phyloP scores from a whole-genome alignment of 2,888 invertebrate genomes.

The Mythimna albipuncta region DNA sequence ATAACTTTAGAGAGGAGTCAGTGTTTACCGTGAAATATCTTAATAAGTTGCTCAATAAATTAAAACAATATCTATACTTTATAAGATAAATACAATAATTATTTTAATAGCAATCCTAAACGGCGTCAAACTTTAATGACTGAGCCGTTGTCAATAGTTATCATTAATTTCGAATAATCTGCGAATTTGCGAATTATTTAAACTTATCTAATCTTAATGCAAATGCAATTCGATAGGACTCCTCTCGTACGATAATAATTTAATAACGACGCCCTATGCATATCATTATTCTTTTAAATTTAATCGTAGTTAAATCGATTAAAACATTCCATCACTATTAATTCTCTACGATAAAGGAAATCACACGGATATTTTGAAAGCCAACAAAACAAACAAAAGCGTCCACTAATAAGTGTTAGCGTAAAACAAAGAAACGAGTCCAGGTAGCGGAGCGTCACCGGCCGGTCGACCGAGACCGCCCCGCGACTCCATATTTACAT shows the following conservation, averaged over 20 bases:
- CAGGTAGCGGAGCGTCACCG: conserved; percentile 69
- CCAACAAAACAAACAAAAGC: conserved; percentile 89
- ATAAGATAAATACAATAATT: conserved; percentile 65
- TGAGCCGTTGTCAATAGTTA: conserved; percentile 48
- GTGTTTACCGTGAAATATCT: conserved; percentile 66
- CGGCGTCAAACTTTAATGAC: conserved; percentile 41
- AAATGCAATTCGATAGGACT: conserved; percentile 62
- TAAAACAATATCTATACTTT: conserved; percentile 67
- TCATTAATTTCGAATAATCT: conserved; percentile 58
- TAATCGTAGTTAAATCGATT: conserved; percentile 78
- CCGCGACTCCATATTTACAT: conserved; percentile 75
- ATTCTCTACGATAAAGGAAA: conserved; percentile 85
- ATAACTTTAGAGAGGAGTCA: conserved; percentile 83
- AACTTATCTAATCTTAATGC: conserved; percentile 61
- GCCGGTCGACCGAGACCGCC: conserved; percentile 65
- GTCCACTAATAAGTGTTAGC: conserved; percentile 86
- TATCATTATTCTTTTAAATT: conserved; percentile 61
- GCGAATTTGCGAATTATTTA: conserved; percentile 48
- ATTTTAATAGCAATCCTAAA: conserved; percentile 55
- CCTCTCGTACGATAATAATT: conserved; percentile 62
- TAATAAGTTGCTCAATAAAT: conserved; percentile 61
- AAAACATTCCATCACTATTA: conserved; percentile 87
- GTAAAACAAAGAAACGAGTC: conserved; percentile 80
- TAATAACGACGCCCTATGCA: conserved; percentile 58
- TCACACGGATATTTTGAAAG: conserved; percentile 89